phyloP scores from a whole-genome alignment of 2,797 vertebrate genomes.

The Bradypodion pumilum region DNA sequence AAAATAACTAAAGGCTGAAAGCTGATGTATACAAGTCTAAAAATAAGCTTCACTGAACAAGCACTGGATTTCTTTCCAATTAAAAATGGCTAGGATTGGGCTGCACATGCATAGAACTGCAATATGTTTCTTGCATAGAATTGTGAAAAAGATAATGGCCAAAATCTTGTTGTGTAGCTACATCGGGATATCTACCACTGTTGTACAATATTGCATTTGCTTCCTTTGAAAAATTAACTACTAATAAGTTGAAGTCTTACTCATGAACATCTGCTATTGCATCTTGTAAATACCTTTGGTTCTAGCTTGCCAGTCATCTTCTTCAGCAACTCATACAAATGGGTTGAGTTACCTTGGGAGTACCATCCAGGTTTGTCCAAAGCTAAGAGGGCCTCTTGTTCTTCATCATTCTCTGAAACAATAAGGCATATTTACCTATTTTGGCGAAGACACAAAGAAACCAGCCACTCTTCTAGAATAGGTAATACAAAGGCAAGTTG shows the following conservation, averaged over 20 bases:
- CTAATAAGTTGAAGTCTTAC: neutral
- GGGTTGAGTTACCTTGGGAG: slow-evolving; percentile 92
- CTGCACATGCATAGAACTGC: neutral
- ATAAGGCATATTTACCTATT: slow-evolving; percentile 31
- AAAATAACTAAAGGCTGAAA: neutral
- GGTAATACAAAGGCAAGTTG: neutral
- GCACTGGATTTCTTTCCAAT: neutral
- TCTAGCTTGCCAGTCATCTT: slow-evolving; percentile 88
- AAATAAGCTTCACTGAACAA: neutral
- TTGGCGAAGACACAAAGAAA: slow-evolving; percentile 33
- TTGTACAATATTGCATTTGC: neutral
- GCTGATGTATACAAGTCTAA: neutral
- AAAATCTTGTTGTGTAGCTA: no score
- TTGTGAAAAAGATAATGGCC: neutral
- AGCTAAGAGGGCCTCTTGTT: slow-evolving; percentile 82
- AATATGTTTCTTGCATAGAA: neutral
- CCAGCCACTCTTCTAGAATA: neutral
- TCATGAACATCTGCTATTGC: neutral
- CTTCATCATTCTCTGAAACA: slow-evolving; percentile 87
- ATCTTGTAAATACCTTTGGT: slow-evolving; percentile 83
- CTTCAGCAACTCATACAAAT: slow-evolving; percentile 90
- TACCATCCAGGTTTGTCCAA: slow-evolving; percentile 95
- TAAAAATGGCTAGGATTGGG: neutral
- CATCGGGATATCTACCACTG: neutral
- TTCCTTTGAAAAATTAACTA: neutral